Conservation (phyloP, 1,140 invertebrate species). For the Gyrodactylus bullatarudis region DNA sequence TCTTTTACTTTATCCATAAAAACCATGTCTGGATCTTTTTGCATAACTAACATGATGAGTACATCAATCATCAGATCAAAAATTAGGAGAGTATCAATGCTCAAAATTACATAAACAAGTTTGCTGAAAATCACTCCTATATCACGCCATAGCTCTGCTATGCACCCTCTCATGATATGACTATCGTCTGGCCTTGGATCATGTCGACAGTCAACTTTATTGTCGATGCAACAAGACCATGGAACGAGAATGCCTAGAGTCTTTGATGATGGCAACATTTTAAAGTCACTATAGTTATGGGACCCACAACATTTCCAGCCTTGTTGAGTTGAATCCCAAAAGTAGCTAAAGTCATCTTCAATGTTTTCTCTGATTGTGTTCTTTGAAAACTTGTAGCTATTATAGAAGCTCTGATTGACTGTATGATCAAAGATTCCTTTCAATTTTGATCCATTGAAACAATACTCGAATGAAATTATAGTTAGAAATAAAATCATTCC, state of each 20-base stretch:
- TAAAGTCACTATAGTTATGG: not conserved
- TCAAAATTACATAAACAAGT: not conserved
- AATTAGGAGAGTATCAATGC: no score
- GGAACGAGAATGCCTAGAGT: not conserved
- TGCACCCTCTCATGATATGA: not conserved
- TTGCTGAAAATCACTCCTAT: not conserved
- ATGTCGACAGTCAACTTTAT: not conserved
- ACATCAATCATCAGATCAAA: no score
- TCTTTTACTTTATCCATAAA: no score
- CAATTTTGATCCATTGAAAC: not conserved
- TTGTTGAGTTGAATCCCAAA: not conserved
- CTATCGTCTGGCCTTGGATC: not conserved
- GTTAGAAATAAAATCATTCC: not conserved
- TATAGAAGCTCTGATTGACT: not conserved
- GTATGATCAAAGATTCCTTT: not conserved
- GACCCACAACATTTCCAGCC: not conserved
- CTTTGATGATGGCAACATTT: not conserved
- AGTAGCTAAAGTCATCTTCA: not conserved
- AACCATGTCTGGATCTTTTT: no score
- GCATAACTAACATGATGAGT: no score
- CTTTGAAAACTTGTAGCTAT: not conserved
- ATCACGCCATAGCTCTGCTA: not conserved
- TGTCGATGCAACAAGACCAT: not conserved
- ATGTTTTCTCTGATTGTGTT: not conserved
- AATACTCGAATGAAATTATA: not conserved